Percentiles rank a stretch among this genome's conserved stretches.
phyloP scores from a whole-genome alignment of 2,888 invertebrate species.

The Drosophila emarginata region DNA sequence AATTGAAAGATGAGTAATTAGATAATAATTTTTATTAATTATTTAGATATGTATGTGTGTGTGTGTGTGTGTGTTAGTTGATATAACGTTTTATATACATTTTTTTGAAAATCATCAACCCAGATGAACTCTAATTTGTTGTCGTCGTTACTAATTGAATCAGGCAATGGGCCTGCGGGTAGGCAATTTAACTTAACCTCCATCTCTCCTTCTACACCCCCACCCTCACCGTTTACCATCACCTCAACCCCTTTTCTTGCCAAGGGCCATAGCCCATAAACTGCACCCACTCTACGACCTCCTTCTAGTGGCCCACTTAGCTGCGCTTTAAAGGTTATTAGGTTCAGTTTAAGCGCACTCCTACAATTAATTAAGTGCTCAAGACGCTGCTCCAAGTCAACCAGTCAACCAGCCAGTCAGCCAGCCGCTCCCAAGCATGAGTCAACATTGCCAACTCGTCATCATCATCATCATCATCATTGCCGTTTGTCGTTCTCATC shows the following conservation, averaged over 20 bases:
- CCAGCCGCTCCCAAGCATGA: slow-evolving; percentile 45
- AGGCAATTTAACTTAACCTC: slow-evolving; percentile 49
- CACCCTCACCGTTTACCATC: background rate
- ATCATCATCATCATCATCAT: slow-evolving; percentile 26
- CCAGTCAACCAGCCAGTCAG: slow-evolving; percentile 35
- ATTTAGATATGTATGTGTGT: too few species aligned
- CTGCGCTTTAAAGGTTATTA: slow-evolving; percentile 68
- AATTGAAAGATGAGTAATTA: too few species aligned
- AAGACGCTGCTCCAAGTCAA: slow-evolving; percentile 53
- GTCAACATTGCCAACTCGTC: slow-evolving; percentile 30
- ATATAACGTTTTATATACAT: background rate
- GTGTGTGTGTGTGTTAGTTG: background rate
- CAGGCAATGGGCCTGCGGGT: slow-evolving; percentile 59
- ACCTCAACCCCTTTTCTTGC: background rate
- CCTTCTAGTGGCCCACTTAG: slow-evolving; percentile 15
- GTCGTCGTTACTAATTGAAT: slow-evolving; percentile 60
- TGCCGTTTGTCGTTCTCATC: slow-evolving; percentile 10
- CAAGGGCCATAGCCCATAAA: background rate
- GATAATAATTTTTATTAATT: too few species aligned
- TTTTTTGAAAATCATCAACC: background rate
- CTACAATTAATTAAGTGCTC: slow-evolving; percentile 76
- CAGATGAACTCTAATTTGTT: slow-evolving; percentile 6
- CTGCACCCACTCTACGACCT: slow-evolving; percentile 5
- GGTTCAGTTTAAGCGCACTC: slow-evolving; percentile 71
- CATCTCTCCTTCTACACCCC: background rate